phyloP scores from a whole-genome alignment of 2,797 vertebrate species.

The Thalassophryne amazonica region DNA sequence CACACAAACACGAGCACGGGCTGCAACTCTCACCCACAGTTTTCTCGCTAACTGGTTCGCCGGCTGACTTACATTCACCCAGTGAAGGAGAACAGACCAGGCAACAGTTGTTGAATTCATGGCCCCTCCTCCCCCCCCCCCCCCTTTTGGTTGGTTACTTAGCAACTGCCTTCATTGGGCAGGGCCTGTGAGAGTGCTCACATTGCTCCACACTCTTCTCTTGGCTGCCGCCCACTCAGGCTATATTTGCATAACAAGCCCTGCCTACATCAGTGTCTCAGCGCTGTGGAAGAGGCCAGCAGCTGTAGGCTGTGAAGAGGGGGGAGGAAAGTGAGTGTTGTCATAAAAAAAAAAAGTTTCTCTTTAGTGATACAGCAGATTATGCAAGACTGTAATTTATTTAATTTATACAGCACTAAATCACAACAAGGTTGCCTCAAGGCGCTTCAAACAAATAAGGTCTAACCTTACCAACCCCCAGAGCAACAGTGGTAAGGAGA shows the following conservation, averaged over 20 bases:
- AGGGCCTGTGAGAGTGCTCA: conserved; percentile 52
- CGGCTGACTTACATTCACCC: conserved; percentile 62
- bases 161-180: conserved; percentile 72
- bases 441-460: too few relatives aligned
- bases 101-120: conserved; percentile 75
- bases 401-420: too few relatives aligned
- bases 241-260: conserved; percentile 70
- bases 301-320: conserved; percentile 31
- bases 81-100: conserved; percentile 58
- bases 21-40: conserved; percentile 34
- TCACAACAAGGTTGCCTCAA: too few relatives aligned
- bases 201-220: conserved; percentile 66
- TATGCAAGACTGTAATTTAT: too few relatives aligned
- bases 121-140: conserved; percentile 47
- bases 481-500: too few relatives aligned
- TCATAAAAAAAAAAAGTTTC: conserved; percentile 40
- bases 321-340: conserved; percentile 33
- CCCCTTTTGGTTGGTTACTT: conserved; percentile 49
- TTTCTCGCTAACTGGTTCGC: conserved; percentile 37
- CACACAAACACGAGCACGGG: conserved; percentile 21
- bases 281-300: conserved; percentile 30
- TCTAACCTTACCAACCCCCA: too few relatives aligned
- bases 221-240: conserved; percentile 62
- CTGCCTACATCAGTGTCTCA: conserved; percentile 42
- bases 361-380: conserved; percentile 60